Conservation (phyloP, 64 coral and sea anemone genomes). For the Exaiptasia diaphana region DNA sequence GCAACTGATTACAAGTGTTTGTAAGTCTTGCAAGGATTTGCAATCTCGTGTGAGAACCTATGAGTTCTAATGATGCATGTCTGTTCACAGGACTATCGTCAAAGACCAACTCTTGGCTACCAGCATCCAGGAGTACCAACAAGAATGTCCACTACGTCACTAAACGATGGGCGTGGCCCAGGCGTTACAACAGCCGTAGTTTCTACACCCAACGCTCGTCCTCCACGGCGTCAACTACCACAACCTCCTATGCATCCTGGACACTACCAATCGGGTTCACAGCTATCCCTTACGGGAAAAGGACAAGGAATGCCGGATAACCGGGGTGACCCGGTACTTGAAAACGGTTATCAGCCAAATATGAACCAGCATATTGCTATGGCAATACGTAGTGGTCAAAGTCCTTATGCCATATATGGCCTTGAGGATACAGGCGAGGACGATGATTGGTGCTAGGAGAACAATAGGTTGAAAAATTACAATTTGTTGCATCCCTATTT, state of each 20-base stretch:
- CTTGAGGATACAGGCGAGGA: constrained; percentile 88
- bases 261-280: constrained; percentile 64
- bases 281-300: constrained; percentile 87
- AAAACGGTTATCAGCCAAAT: constrained; percentile 95
- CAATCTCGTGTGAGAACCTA: no score
- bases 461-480: background rate
- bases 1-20: no score
- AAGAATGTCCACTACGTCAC: constrained; percentile 75
- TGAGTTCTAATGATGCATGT: no score
- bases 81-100: background rate
- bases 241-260: constrained; percentile 63
- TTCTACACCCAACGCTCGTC: background rate
- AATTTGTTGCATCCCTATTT: background rate
- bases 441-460: constrained; percentile 91
- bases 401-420: constrained; percentile 96
- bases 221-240: constrained; percentile 68
- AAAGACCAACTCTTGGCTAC: constrained; percentile 38
- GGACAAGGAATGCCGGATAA: constrained; percentile 60
- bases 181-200: constrained; percentile 71
- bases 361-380: constrained; percentile 99
- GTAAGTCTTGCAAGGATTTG: no score
- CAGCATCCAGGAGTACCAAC: constrained; percentile 48
- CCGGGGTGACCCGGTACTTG: constrained; percentile 74
- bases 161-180: constrained; percentile 80
- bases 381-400: constrained; percentile 96